Evolutionary conservation across 2,797 vertebrate species (phyloP).

Genomic region (Ammospiza maritima): DNA sequence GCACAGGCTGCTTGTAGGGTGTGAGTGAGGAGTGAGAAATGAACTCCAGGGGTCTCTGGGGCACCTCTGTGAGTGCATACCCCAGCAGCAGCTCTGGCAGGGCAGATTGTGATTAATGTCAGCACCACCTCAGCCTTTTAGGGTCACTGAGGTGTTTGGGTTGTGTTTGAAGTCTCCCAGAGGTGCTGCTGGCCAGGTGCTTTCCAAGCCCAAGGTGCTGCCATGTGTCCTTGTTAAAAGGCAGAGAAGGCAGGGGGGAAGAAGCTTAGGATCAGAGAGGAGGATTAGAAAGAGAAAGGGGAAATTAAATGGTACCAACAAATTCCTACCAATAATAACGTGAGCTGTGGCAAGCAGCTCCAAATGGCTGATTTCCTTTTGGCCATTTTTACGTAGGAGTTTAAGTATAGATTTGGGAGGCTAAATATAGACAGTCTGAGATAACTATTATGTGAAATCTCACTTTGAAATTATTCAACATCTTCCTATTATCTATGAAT

Average conservation of each 20-base stretch:
- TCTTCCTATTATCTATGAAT: slow-evolving; percentile 31
- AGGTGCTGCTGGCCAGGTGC: neutral
- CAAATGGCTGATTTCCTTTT: neutral
- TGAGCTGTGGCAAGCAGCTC: neutral
- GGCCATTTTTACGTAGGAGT: neutral
- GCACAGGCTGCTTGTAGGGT: neutral
- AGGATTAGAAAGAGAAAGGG: neutral
- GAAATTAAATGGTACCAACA: neutral
- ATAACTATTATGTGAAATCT: slow-evolving; percentile 5
- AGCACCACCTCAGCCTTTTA: too few relatives aligned
- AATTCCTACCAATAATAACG: neutral
- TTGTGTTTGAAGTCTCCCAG: neutral
- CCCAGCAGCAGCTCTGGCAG: neutral
- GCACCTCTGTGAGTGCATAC: neutral
- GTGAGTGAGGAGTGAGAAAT: neutral
- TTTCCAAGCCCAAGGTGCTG: neutral
- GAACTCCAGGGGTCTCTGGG: neutral
- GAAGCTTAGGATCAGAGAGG: neutral
- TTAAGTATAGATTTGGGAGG: neutral
- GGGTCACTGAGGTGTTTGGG: neutral
- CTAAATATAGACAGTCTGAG: slow-evolving; percentile 24
- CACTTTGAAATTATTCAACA: slow-evolving; percentile 22
- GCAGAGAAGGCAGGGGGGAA: neutral
- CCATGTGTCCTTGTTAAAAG: neutral
- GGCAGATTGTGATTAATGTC: neutral